Evolutionary conservation across 2,113 vertebrate species (phyloP).

Genomic region (Furnarius figulus): DNA sequence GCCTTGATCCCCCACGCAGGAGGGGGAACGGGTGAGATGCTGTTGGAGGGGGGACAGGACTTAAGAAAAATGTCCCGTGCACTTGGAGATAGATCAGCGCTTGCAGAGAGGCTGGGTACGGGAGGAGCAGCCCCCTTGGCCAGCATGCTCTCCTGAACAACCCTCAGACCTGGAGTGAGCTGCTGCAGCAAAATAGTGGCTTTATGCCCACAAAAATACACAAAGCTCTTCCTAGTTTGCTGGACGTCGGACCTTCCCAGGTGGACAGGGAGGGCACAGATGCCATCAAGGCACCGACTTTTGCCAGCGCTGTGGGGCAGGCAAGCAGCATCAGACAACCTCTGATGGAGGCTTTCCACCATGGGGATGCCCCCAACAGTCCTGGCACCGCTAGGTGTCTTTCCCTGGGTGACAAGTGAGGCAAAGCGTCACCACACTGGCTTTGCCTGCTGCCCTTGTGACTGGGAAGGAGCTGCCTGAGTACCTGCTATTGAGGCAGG

Average conservation of each 20-base stretch:
- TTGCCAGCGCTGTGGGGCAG: rapidly evolving
- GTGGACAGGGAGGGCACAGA: neutral
- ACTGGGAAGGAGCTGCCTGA: rapidly evolving
- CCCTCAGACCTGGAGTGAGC: neutral
- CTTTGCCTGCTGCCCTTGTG: neutral
- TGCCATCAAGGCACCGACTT: neutral
- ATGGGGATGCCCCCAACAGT: neutral
- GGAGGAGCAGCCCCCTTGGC: neutral
- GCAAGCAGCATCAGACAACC: neutral
- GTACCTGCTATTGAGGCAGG: rapidly evolving
- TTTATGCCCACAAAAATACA: neutral
- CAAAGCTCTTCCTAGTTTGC: neutral
- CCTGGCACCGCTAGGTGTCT: rapidly evolving
- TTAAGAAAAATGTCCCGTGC: neutral
- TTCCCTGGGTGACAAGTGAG: rapidly evolving
- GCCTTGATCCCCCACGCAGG: neutral
- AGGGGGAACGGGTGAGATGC: rapidly evolving
- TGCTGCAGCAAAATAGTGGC: neutral
- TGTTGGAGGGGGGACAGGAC: neutral
- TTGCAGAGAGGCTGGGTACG: neutral
- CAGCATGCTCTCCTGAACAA: neutral
- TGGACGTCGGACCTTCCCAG: neutral
- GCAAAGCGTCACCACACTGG: rapidly evolving
- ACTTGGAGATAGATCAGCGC: neutral
- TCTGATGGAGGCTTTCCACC: neutral